A percentile compares a stretch with the other conserved stretches of the same genome.
These are phyloP conservation scores for Andrena praecox DNA, from an alignment of 2,888 invertebrate genomes.

Conservation along the genomic window DNA sequence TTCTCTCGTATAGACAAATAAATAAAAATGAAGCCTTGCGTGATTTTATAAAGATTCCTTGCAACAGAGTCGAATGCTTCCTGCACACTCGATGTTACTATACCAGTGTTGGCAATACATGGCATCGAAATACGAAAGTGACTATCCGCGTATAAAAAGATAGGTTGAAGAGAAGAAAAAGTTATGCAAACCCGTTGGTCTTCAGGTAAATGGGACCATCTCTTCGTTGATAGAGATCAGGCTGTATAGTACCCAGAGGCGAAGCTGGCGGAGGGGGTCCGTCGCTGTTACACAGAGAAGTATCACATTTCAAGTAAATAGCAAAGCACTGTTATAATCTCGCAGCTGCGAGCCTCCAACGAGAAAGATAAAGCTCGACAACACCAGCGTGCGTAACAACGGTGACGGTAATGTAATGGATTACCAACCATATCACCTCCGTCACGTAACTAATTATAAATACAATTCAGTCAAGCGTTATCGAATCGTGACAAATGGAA, in stretches of 20 bases:
- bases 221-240: constrained; percentile 93
- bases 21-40: not conserved
- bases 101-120: not conserved
- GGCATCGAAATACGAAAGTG: not conserved
- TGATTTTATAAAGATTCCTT: not conserved
- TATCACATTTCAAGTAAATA: not conserved
- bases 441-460: not conserved
- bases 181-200: constrained; percentile 81
- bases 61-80: not conserved
- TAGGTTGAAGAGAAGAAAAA: not conserved
- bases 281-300: constrained; percentile 77
- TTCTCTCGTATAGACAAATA: too few relatives aligned
- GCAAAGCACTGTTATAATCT: not conserved
- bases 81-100: not conserved
- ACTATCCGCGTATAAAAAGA: not conserved
- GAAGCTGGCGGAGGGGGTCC: constrained; percentile 86
- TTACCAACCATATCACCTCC: not conserved
- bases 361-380: not conserved
- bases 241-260: constrained; percentile 93
- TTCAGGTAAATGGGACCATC: constrained; percentile 92
- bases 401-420: not conserved
- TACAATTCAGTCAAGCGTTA: not conserved
- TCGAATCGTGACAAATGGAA: not conserved
- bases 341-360: not conserved
- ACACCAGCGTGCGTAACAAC: not conserved